Evolutionary conservation across 2,797 vertebrate species (phyloP).

Genomic region (Lindbergichthys nudifrons): DNA sequence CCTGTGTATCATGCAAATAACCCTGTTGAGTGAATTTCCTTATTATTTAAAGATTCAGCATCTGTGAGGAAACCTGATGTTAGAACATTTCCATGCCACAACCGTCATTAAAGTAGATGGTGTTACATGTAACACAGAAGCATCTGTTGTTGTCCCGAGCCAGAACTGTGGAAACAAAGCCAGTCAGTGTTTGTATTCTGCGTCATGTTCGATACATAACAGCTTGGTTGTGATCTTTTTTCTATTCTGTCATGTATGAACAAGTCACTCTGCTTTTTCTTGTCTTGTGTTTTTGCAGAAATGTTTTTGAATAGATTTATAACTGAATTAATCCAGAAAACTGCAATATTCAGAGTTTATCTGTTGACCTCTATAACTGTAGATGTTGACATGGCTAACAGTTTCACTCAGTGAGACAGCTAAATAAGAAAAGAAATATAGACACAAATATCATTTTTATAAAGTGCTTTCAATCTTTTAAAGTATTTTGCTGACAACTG

Average conservation of each 20-base stretch:
- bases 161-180: slow-evolving; percentile 10
- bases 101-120: slow-evolving; percentile 11
- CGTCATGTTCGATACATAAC: slow-evolving; percentile 12
- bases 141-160: not conserved
- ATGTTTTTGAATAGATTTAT: not conserved
- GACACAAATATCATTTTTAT: not conserved
- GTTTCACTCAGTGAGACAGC: too few species aligned
- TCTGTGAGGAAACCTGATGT: not conserved
- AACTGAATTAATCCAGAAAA: not conserved
- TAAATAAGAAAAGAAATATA: not conserved
- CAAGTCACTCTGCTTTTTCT: not conserved
- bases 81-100: slow-evolving; percentile 3
- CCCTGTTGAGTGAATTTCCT: not conserved
- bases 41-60: slow-evolving; percentile 1
- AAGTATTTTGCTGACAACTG: not conserved
- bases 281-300: not conserved
- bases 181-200: slow-evolving; percentile 26
- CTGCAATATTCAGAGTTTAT: not conserved
- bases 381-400: not conserved
- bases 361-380: slow-evolving; percentile 16
- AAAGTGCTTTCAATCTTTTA: not conserved
- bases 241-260: not conserved
- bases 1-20: slow-evolving; percentile 22
- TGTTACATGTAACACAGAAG: slow-evolving; percentile 15
- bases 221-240: slow-evolving; percentile 7